These are phyloP conservation scores for Rhorus exstirpatorius DNA, from an alignment of 2,888 invertebrate genomes.

Conservation along the genomic window DNA sequence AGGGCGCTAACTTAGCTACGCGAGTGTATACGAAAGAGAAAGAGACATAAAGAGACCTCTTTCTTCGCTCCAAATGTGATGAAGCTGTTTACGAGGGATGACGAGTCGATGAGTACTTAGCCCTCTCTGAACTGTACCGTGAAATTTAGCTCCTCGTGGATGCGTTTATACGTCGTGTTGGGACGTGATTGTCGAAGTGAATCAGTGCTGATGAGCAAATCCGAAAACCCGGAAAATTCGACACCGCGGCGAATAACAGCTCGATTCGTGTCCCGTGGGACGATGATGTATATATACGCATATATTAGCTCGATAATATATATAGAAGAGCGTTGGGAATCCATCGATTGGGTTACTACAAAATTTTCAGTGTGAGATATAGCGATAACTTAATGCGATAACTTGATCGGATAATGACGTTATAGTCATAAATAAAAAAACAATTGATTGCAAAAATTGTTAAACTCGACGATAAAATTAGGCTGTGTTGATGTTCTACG, in stretches of 20 bases:
- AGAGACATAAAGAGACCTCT: background rate
- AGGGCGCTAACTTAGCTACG: background rate
- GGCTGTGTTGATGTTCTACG: too few relatives aligned
- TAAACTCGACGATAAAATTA: too few relatives aligned
- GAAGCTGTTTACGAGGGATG: conserved; percentile 7
- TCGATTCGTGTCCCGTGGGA: conserved; percentile 38
- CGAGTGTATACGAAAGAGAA: too few relatives aligned
- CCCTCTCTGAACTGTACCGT: background rate
- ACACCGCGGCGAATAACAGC: conserved; percentile 3
- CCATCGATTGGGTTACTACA: conserved; percentile 42
- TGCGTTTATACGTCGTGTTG: background rate
- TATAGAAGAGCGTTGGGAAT: conserved; percentile 15
- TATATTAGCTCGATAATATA: too few relatives aligned
- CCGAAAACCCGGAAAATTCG: conserved; percentile 45
- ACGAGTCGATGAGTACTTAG: background rate
- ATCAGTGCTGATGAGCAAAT: conserved; percentile 6
- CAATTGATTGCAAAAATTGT: too few relatives aligned
- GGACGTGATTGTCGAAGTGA: background rate
- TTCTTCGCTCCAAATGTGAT: background rate
- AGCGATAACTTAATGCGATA: too few relatives aligned
- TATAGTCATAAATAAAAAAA: too few relatives aligned
- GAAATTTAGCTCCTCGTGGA: background rate
- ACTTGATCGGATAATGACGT: too few relatives aligned
- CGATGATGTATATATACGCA: conserved; percentile 8
- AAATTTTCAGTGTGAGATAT: conserved; percentile 18